phyloP scores from a whole-genome alignment of 1,140 invertebrate species.

The Venturia canescens region DNA sequence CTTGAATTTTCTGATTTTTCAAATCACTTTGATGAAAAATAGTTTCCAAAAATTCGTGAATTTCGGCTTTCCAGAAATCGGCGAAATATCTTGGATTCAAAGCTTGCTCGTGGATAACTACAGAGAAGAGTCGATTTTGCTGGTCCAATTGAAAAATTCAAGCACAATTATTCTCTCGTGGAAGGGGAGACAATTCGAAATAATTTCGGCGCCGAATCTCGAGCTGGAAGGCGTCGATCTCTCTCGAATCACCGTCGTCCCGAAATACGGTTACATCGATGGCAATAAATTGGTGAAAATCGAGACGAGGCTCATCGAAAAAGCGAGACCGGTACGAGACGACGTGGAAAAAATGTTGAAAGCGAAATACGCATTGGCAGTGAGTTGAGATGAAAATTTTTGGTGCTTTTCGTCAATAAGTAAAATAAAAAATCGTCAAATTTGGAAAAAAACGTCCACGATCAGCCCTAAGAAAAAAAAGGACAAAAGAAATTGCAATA shows the following conservation, averaged over 20 bases:
- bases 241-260: slow-evolving; percentile 57
- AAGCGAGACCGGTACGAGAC: slow-evolving; percentile 45
- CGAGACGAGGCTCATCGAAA: slow-evolving; percentile 50
- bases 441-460: not conserved
- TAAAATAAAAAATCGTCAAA: not conserved
- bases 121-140: slow-evolving; percentile 66
- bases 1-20: too few species aligned
- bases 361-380: slow-evolving; percentile 55
- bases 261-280: slow-evolving; percentile 63
- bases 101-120: slow-evolving; percentile 64
- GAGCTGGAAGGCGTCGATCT: slow-evolving; percentile 59
- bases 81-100: slow-evolving; percentile 60
- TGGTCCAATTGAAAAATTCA: slow-evolving; percentile 63
- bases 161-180: slow-evolving; percentile 60
- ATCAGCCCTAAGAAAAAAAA: too few species aligned
- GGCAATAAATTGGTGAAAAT: slow-evolving; percentile 59
- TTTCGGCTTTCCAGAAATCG: slow-evolving; percentile 56
- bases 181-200: slow-evolving; percentile 59
- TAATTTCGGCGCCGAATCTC: slow-evolving; percentile 51
- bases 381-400: slow-evolving; percentile 31
- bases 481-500: not conserved
- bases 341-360: slow-evolving; percentile 56
- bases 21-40: too few species aligned
- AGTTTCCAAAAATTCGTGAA: too few species aligned
- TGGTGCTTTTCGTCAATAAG: too few species aligned